Conservation (phyloP, 1,140 invertebrate species). For the Gryllus bimaculatus region DNA sequence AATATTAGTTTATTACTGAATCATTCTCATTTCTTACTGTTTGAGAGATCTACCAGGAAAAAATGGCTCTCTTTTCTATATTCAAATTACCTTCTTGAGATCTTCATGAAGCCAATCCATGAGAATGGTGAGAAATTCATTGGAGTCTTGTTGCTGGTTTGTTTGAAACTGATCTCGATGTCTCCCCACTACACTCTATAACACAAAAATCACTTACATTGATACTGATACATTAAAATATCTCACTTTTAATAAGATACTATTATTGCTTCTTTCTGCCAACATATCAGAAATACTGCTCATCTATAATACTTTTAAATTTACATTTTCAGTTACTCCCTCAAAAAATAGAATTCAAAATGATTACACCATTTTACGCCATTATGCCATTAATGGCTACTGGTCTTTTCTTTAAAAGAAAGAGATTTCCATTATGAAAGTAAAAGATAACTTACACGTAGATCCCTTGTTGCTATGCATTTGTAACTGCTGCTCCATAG, state of each 20-base stretch:
- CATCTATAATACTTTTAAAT: no score
- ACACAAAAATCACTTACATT: not conserved
- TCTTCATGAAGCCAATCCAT: slow-evolving; percentile 88
- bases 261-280: no score
- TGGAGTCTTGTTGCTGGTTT: slow-evolving; percentile 86
- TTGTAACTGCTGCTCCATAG: slow-evolving; percentile 67
- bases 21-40: no score
- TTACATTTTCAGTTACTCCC: slow-evolving; percentile 10
- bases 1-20: no score
- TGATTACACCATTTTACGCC: not conserved
- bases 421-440: slow-evolving; percentile 15
- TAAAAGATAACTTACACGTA: slow-evolving; percentile 48
- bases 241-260: no score
- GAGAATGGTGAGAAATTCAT: slow-evolving; percentile 86
- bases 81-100: slow-evolving; percentile 52
- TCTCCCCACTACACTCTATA: slow-evolving; percentile 50
- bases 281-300: no score
- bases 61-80: not conserved
- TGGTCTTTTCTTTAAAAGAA: not conserved
- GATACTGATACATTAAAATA: no score
- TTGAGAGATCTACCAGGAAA: no score
- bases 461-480: slow-evolving; percentile 65
- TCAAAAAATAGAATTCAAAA: slow-evolving; percentile 11
- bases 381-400: not conserved
- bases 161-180: slow-evolving; percentile 70